Percentiles rank a stretch among this genome's conserved stretches.
Conservation (phyloP, 2,888 invertebrate genomes). For the Luperina testacea region DNA sequence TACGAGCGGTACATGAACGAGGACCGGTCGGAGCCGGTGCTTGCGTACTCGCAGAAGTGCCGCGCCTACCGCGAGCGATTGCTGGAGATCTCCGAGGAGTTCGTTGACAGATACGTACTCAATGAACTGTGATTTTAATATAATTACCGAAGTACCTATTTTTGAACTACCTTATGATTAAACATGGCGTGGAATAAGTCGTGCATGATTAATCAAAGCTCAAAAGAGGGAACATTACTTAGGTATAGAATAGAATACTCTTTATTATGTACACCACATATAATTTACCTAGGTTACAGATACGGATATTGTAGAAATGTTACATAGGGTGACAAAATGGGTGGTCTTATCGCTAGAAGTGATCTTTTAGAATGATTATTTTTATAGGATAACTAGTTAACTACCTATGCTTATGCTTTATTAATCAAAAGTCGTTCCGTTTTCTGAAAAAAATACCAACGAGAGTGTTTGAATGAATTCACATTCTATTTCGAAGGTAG, state of each 20-base stretch:
- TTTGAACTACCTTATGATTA: background rate
- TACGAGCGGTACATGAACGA: conserved; percentile 62
- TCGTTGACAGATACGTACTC: conserved; percentile 73
- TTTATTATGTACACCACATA: background rate
- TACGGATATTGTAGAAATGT: background rate
- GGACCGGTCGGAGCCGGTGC: conserved; percentile 72
- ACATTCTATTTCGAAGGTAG: background rate
- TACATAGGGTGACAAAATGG: background rate
- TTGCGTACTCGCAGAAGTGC: conserved; percentile 66
- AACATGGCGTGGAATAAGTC: background rate
- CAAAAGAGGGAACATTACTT: background rate
- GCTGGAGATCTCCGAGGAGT: conserved; percentile 77
- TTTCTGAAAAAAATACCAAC: background rate
- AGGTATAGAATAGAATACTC: background rate
- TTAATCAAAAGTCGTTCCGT: background rate
- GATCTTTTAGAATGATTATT: background rate
- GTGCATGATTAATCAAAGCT: conserved; percentile 2
- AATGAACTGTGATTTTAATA: conserved; percentile 28
- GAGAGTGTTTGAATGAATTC: background rate
- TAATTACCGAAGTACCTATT: background rate
- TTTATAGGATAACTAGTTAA: background rate
- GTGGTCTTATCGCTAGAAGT: background rate
- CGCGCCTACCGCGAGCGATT: conserved; percentile 69
- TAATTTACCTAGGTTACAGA: background rate
- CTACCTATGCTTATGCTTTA: background rate